These are phyloP conservation scores for Galendromus occidentalis DNA, from an alignment of 1,140 invertebrate species.

Conservation along the genomic window DNA sequence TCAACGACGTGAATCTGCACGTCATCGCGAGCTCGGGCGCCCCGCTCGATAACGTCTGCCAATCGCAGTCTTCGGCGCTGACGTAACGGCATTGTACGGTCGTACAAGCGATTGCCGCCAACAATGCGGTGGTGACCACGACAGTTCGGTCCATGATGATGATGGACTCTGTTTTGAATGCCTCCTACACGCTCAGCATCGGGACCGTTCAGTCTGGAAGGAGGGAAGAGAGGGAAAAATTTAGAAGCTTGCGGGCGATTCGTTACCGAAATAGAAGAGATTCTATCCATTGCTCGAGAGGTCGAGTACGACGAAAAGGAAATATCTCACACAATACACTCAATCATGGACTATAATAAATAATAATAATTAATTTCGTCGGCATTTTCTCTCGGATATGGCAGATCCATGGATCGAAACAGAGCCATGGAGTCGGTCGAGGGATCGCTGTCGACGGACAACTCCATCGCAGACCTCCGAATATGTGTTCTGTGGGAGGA, in stretches of 20 bases:
- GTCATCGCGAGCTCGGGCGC: slow-evolving; percentile 1
- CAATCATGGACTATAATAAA: neutral
- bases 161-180: neutral
- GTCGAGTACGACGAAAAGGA: neutral
- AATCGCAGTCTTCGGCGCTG: slow-evolving; percentile 58
- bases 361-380: neutral
- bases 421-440: neutral
- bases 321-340: neutral
- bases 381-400: neutral
- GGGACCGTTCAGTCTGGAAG: neutral
- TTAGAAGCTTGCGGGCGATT: neutral
- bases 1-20: neutral
- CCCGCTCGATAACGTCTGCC: slow-evolving; percentile 30
- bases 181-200: neutral
- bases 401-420: neutral
- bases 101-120: neutral
- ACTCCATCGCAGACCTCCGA: no score
- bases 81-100: slow-evolving; percentile 37
- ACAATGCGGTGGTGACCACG: neutral
- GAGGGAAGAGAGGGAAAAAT: neutral
- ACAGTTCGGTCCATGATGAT: neutral
- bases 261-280: neutral
- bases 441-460: neutral
- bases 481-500: no score
- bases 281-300: neutral